Base-by-base conservation (phyloP, 2,797 vertebrate species). In the Nasua narica region DNA sequence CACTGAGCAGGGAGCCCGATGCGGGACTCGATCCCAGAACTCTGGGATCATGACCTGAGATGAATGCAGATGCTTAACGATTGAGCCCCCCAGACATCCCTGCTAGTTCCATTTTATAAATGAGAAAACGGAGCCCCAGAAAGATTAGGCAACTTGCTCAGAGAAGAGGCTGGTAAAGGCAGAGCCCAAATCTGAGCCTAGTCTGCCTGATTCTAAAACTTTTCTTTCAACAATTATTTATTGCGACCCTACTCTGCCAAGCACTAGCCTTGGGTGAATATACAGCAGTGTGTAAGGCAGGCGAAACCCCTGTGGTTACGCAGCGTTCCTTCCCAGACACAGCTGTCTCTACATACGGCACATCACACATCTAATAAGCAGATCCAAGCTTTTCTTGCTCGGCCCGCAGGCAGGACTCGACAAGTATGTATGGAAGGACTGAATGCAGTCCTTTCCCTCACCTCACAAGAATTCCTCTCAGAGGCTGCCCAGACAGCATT, bases 211-310 rank as follows among this genome's bases (percentile, higher is more conserved):
- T 76, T 94, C 72, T 50, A 97, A 96, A 96, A 35, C 56, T 78
- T 92, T 92, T 72, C 32, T 93, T 96, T 88, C 69, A 74, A 82
- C 77, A 89, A 86, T 82, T 93, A 90, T 70, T 93, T 91, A 85
- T 32, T 82, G 54, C 93, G 56, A 93, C 40, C 21, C 35, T 92
- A 87, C 79, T 81, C 81, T 32, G 37, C 15, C 96, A 91, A 65
- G 21, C 3, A 43, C 32, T 65, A 84, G 15, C 90, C 70, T 48
- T 78, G 2, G 7, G 25, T 96, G 29, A 95, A 92, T 65, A 81
- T 4, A 89, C 0, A 87, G 9, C 58, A 93, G 76, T 40, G 46
- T 67, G 74, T 35, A 35, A 84, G 18, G 89, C 70, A 94, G 25
- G 52, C 19, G 88, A 94, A 94, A 86, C 8, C 40, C 35, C 48